Base-by-base conservation (phyloP, 2,888 invertebrate genomes). In the Cloeon dipterum region DNA sequence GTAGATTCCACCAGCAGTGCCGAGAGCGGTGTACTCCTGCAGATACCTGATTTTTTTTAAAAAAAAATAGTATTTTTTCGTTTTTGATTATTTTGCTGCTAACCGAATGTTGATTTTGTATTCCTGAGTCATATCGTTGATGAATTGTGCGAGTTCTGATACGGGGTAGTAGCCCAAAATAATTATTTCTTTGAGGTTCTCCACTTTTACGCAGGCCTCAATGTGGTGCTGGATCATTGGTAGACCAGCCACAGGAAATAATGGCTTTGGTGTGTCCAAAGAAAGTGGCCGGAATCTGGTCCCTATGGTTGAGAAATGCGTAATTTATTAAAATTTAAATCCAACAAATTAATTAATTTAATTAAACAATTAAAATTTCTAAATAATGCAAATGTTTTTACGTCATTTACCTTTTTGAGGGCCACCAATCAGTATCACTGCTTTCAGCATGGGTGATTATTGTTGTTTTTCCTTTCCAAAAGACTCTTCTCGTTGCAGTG, bases 141-240 rank as follows among this genome's bases (percentile, higher is more conserved):
- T 71, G 59, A 98, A 96, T 41, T 75, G 75, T 44, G 74, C 70
- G 59, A 98, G 74, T 45, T 88, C 79, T 2, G 70, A 68, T 0
- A 74, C 66, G 0, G 83, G 77, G 55, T 93, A 96, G 32, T 85
- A 91, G 0, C 98, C 98, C 42, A 98, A 78, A 37, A 98, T 69
- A 7, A 96, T 63, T 37, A 98, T 81, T 62, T 98, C 96, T 49
- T 74, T 76, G 44, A 96, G 65, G 40, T 73, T 72, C 17, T 71
- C 61, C 17, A 94, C 59, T 53, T 72, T 65, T 20, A 67, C 66
- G 50, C 93, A 91, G 34, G 94, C 89, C 57, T 93, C 89, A 36
- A 98, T 89, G 51, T 94, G 91, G 53, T 98, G 96, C 52, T 96
- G 91, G 41, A 98, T 85, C 42, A 96, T 67, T 0, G 96, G 94